Evolutionary conservation across 2,888 invertebrate genomes (phyloP).

Genomic region (Unio delphinus): DNA sequence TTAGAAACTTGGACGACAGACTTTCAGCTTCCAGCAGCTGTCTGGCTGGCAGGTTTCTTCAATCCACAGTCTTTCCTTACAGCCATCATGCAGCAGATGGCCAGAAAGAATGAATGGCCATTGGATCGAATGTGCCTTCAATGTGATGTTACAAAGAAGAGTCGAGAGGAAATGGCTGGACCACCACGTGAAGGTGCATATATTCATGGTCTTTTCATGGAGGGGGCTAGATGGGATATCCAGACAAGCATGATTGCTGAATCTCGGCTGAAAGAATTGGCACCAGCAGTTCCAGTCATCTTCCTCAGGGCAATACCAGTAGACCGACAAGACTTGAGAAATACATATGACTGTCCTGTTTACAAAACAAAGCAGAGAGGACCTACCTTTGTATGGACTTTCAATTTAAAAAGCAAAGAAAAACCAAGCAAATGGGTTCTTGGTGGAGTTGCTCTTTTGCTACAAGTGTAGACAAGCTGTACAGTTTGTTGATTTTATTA

Average conservation of each 20-base stretch:
- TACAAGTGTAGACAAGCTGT: slow-evolving; percentile 80
- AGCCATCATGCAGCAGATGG: slow-evolving; percentile 96
- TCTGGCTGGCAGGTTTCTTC: slow-evolving; percentile 98
- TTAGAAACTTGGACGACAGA: slow-evolving; percentile 93
- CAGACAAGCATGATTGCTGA: slow-evolving; percentile 92
- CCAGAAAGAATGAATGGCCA: slow-evolving; percentile 91
- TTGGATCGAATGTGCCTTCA: slow-evolving; percentile 97
- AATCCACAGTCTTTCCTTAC: slow-evolving; percentile 96
- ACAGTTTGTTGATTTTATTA: no score
- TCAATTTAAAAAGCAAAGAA: slow-evolving; percentile 94
- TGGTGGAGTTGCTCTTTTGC: slow-evolving; percentile 90
- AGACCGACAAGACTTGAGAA: slow-evolving; percentile 92
- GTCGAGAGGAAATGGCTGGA: slow-evolving; percentile 89
- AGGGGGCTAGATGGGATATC: slow-evolving; percentile 94
- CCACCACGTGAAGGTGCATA: slow-evolving; percentile 90
- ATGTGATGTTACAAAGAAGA: slow-evolving; percentile 96
- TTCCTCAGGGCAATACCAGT: slow-evolving; percentile 85
- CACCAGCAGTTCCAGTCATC: slow-evolving; percentile 94
- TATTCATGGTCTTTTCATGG: slow-evolving; percentile 91
- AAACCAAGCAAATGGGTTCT: slow-evolving; percentile 95
- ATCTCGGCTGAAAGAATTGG: slow-evolving; percentile 90
- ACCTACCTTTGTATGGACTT: slow-evolving; percentile 97
- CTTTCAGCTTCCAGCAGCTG: slow-evolving; percentile 86
- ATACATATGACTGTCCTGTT: slow-evolving; percentile 96
- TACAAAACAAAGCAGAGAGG: slow-evolving; percentile 95